Evolutionary conservation across 2,888 invertebrate species (phyloP), one percentile per base, ranked within the genome.

Genomic region (Cotesia congregata): DNA sequence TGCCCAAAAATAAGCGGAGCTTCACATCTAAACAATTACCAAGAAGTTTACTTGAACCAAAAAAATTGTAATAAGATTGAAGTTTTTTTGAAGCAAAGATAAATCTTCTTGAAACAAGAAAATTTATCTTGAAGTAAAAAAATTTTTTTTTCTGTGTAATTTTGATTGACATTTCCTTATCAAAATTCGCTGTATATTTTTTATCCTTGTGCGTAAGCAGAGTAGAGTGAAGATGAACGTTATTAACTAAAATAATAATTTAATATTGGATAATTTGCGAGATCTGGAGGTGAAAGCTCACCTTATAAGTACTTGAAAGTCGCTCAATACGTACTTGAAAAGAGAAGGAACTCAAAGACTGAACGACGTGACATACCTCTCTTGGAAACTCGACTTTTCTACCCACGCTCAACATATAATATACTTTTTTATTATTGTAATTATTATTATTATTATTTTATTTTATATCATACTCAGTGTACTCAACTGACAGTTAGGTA

Each of bases 301-400:
- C 82, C 82, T 79, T 82, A 80, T 77, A 81, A 76, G 76, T 67
- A 81, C 82, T 79, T 81, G 79, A 74, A 81, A 76, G 76, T 67
- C 76, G 72, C 60, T 20, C 60, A 72, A 50, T 75, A 59, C 64
- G 75, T 50, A 50, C 50, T 76, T 71, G 72, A 69, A 50, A 72
- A 72, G 72, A 40, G 41, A 30, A 40, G 41, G 38, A 74, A 74
- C 41, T 39, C n/a, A 40, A 5, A 67, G 17, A 67, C 68, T 75
- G 65, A 62, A 76, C 74, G 68, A 76, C 67, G 75, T 74, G 72
- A 79, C 77, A 76, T 77, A 79, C 74, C 74, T 77, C 50, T 69
- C 15, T 17, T 60, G 72, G 72, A 68, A 77, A 79, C 75, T 74
- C 74, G 77, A 78, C 70, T 79, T 77, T 78, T 75, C 79, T 80